A percentile compares a stretch with the other conserved stretches of the same genome.
These are phyloP conservation scores for Zaprionus obscuricornis DNA, from an alignment of 2,888 invertebrate species.

Conservation along the genomic window DNA sequence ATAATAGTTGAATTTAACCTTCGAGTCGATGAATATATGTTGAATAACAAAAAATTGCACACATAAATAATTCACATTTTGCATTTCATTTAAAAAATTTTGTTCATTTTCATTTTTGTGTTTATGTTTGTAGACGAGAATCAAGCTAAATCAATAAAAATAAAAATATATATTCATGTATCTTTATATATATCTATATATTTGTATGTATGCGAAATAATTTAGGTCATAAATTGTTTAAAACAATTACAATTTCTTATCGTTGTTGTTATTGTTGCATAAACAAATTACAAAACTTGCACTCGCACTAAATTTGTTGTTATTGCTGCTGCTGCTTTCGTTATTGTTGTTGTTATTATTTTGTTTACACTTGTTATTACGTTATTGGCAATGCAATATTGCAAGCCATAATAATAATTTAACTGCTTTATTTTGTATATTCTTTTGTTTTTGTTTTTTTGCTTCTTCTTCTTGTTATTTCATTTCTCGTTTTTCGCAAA, in stretches of 20 bases:
- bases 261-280: slow-evolving; percentile 48
- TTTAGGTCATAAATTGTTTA: slow-evolving; percentile 50
- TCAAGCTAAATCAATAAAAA: slow-evolving; percentile 10
- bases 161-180: slow-evolving; percentile 11
- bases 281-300: slow-evolving; percentile 66
- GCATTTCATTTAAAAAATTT: slow-evolving; percentile 14
- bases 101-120: too few relatives aligned
- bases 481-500: slow-evolving; percentile 14
- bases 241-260: slow-evolving; percentile 51
- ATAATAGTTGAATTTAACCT: slow-evolving; percentile 26
- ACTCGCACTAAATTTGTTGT: slow-evolving; percentile 23
- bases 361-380: slow-evolving; percentile 45
- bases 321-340: too few relatives aligned
- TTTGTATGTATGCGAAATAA: slow-evolving; percentile 9
- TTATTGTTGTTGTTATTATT: neutral
- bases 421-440: slow-evolving; percentile 50
- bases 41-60: slow-evolving; percentile 17
- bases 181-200: slow-evolving; percentile 3
- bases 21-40: too few relatives aligned
- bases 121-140: too few relatives aligned
- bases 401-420: slow-evolving; percentile 43
- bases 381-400: slow-evolving; percentile 24
- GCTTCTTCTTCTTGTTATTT: slow-evolving; percentile 1
- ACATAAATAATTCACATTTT: slow-evolving; percentile 45
- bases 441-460: slow-evolving; percentile 5